These are phyloP conservation scores for Tenthredo amoena DNA, from an alignment of 2,888 invertebrate genomes.

Conservation along the genomic window DNA sequence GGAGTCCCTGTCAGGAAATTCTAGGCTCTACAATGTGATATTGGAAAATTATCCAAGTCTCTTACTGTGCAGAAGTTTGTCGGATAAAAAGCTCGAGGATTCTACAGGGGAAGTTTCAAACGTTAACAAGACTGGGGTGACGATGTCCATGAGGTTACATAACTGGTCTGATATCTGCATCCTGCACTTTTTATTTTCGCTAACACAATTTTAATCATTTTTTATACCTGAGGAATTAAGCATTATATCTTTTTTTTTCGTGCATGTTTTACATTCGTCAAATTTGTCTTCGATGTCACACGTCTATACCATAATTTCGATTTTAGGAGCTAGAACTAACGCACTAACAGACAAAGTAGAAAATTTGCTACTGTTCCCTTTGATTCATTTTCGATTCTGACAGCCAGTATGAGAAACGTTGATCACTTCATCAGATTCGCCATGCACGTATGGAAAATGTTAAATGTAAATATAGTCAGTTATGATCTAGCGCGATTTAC, in stretches of 20 bases:
- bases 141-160: slow-evolving; percentile 81
- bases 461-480: neutral
- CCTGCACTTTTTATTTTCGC: slow-evolving; percentile 59
- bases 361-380: neutral
- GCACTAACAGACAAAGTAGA: neutral
- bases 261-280: neutral
- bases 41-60: slow-evolving; percentile 87
- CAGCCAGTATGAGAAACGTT: neutral
- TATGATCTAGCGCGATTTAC: neutral
- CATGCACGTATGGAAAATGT: slow-evolving; percentile 1
- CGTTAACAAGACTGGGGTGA: slow-evolving; percentile 80
- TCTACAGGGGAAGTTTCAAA: slow-evolving; percentile 74
- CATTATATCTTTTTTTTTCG: neutral
- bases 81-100: slow-evolving; percentile 82
- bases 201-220: slow-evolving; percentile 53
- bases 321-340: slow-evolving; percentile 26
- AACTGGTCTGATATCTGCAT: slow-evolving; percentile 68
- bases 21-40: slow-evolving; percentile 85
- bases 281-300: neutral
- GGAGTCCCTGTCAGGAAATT: slow-evolving; percentile 83
- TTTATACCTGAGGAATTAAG: slow-evolving; percentile 51
- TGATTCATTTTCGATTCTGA: neutral
- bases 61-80: slow-evolving; percentile 82
- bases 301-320: neutral
- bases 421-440: neutral